phyloP scores from a whole-genome alignment of 2,797 vertebrate species.

The Gymnodraco acuticeps region DNA sequence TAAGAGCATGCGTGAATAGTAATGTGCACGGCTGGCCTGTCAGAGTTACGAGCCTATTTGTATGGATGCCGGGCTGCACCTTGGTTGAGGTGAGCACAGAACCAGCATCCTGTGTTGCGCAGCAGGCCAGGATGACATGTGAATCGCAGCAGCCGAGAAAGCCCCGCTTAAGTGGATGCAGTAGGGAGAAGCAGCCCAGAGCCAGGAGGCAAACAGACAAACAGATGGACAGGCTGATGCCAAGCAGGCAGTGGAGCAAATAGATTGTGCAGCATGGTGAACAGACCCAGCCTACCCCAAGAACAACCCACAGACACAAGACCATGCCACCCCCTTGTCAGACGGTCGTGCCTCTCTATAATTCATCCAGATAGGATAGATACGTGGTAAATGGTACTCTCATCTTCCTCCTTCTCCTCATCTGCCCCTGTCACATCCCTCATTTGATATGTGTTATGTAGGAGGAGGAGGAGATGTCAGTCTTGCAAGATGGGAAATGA shows the following conservation, averaged over 20 bases:
- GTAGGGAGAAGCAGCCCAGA: constrained; percentile 77
- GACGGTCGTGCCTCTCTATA: constrained; percentile 71
- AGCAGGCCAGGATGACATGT: constrained; percentile 80
- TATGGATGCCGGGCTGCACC: constrained; percentile 70
- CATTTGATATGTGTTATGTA: constrained; percentile 81
- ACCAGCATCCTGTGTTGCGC: constrained; percentile 73
- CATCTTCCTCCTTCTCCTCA: constrained; percentile 75
- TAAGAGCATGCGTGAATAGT: constrained; percentile 54
- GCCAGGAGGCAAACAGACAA: constrained; percentile 83
- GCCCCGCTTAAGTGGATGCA: constrained; percentile 79
- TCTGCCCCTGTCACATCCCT: constrained; percentile 82
- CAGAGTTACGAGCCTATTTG: constrained; percentile 69
- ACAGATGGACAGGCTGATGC: constrained; percentile 86
- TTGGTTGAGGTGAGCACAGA: constrained; percentile 67
- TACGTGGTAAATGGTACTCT: constrained; percentile 77
- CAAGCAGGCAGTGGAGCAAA: constrained; percentile 83
- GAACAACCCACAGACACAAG: constrained; percentile 79
- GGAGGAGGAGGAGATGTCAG: constrained; percentile 79
- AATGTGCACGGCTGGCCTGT: constrained; percentile 68
- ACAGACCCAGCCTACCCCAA: constrained; percentile 80
- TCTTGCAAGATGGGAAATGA: constrained; percentile 76
- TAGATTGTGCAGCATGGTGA: constrained; percentile 84
- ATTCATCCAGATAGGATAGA: constrained; percentile 76
- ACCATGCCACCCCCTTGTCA: constrained; percentile 70
- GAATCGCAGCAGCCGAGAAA: constrained; percentile 80